Evolutionary conservation across 2,113 vertebrate species (phyloP), one percentile per base, ranked within the genome.

Genomic region (Eretmochelys imbricata): DNA sequence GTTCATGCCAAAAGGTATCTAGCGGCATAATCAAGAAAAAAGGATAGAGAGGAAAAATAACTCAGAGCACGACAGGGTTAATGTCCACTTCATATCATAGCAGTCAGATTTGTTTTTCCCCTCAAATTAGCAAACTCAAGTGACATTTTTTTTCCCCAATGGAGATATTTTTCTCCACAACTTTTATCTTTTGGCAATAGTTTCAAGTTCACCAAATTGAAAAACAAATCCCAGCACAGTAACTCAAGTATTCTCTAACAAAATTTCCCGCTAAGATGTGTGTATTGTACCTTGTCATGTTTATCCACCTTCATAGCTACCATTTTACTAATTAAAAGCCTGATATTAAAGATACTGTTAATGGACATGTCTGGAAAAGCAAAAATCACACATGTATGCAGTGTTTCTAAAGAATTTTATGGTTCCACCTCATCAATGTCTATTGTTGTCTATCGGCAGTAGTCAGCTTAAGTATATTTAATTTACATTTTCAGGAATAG

Each of bases 191-290:
- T 92, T 95, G 89, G 91, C 95, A 91, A 35, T 1, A 76, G 79
- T 83, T 81, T 48, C 57, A 90, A 91, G 82, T 85, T 91, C 84
- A 87, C 48, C 91, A 93, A 90, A 87, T 93, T 65, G 59, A 93
- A 96, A 96, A 96, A 87, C 90, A 95, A 95, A 88, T 82, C 54
- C 14, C 80, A 72, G 17, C 17, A 22, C 81, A 89, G 31, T 85
- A 90, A 89, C 93, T 94, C 92, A 95, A 93, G 94, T 93, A 89
- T 55, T 79, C 50, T 80, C n/a, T 90, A 31, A 51, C 49, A 91
- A 59, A 6, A 90, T 82, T 89, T 96, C 91, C 46, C 78, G 48
- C 25, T 82, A 80, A 75, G 76, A 6, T 69, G 80, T 48, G 48
- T 91, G 69, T 72, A 42, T 3, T 65, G 62, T 85, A 91, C 42